Evolutionary conservation across 1,140 invertebrate genomes (phyloP).

Genomic region (Goniozus legneri): DNA sequence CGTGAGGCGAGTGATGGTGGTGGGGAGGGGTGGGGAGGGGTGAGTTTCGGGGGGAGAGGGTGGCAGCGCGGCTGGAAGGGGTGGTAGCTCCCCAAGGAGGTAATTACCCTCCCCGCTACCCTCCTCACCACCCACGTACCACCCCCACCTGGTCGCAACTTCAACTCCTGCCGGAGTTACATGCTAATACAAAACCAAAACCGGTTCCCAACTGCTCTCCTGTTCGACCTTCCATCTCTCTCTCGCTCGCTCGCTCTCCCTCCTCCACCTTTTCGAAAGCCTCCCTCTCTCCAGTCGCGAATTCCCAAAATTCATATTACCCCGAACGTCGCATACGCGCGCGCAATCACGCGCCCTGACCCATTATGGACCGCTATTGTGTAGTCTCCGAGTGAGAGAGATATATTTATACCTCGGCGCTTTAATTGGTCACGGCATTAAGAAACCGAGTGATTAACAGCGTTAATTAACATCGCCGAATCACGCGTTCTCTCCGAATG

Average conservation of each 20-base stretch:
- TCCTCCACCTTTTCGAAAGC: conserved; percentile 3
- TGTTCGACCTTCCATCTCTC: conserved; percentile 5
- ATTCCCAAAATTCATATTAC: conserved; percentile 17
- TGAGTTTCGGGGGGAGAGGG: too few species aligned
- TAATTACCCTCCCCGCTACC: conserved; percentile 44
- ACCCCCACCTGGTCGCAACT: conserved; percentile 46
- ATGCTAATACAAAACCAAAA: conserved; percentile 52
- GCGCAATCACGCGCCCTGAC: conserved; percentile 14
- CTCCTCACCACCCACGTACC: conserved; percentile 23
- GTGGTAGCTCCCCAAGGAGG: conserved; percentile 47
- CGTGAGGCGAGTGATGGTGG: conserved; percentile 32
- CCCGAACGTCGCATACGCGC: background rate
- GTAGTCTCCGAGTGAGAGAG: too few species aligned
- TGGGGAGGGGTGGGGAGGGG: too few species aligned
- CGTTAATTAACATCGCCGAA: too few species aligned
- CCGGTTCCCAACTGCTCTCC: conserved; percentile 39
- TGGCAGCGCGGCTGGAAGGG: too few species aligned
- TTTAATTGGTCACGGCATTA: conserved; percentile 23
- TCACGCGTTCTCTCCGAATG: too few species aligned
- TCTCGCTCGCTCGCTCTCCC: conserved; percentile 1
- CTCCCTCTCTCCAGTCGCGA: conserved; percentile 12
- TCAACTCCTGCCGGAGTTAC: conserved; percentile 49
- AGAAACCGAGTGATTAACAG: too few species aligned
- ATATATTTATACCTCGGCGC: background rate
- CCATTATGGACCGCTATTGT: too few species aligned